A percentile compares a stretch with the other conserved stretches of the same genome.
These are phyloP conservation scores for Nasalis larvatus DNA, from an alignment of 2,113 vertebrate genomes.

Conservation along the genomic window DNA sequence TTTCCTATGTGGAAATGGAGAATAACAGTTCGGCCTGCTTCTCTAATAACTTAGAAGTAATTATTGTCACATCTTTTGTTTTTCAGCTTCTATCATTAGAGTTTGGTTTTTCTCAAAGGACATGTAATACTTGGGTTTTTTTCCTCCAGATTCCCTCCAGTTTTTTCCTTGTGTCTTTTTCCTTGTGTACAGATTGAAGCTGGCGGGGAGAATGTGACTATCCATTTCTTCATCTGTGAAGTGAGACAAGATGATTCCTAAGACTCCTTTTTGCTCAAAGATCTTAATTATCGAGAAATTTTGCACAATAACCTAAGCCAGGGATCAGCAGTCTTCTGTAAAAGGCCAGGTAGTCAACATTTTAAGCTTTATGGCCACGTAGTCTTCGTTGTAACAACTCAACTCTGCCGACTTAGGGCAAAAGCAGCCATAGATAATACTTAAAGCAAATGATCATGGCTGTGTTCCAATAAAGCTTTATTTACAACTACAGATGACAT, in stretches of 20 bases:
- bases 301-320: neutral
- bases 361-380: neutral
- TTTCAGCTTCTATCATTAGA: neutral
- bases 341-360: neutral
- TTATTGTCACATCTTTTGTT: neutral
- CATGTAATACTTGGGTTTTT: neutral
- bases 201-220: neutral
- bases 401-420: neutral
- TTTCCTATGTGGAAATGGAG: neutral
- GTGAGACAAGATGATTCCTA: constrained; percentile 18
- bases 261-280: neutral
- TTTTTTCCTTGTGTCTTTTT: neutral
- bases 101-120: constrained; percentile 18
- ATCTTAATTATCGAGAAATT: neutral
- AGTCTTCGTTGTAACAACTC: neutral
- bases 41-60: neutral
- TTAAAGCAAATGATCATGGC: neutral
- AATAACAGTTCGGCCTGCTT: neutral
- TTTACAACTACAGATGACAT: neutral
- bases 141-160: neutral
- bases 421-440: neutral
- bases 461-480: constrained; percentile 23
- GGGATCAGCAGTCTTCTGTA: neutral
- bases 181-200: neutral
- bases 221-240: neutral